phyloP scores from a whole-genome alignment of 1,140 invertebrate species.

The Whitmania pigra region DNA sequence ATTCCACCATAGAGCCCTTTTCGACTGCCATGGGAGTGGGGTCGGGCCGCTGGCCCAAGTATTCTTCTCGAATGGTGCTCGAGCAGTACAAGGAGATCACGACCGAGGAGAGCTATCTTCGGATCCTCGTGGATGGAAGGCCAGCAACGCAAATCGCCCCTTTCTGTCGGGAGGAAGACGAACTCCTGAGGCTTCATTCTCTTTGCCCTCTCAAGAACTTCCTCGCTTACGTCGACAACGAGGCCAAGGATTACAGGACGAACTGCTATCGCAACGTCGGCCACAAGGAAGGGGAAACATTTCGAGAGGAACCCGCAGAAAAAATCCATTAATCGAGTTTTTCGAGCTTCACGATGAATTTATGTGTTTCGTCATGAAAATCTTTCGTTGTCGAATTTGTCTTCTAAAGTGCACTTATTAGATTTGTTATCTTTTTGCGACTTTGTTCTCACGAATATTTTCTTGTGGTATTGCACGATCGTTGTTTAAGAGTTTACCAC shows the following conservation, averaged over 20 bases:
- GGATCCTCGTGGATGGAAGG: constrained; percentile 69
- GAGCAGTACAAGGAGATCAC: constrained; percentile 48
- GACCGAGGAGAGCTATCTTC: constrained; percentile 52
- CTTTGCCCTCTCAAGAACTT: constrained; percentile 38
- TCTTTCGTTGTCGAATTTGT: too few species aligned
- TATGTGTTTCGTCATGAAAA: too few species aligned
- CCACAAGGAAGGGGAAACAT: too few species aligned
- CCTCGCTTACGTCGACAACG: constrained; percentile 32
- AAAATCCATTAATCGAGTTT: too few species aligned
- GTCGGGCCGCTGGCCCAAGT: constrained; percentile 52
- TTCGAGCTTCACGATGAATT: too few species aligned
- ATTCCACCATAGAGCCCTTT: constrained; percentile 71
- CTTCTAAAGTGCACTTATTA: too few species aligned
- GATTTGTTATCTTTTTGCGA: too few species aligned
- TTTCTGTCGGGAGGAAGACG: constrained; percentile 52
- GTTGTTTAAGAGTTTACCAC: too few species aligned
- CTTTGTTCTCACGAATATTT: too few species aligned
- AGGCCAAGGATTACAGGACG: constrained; percentile 13
- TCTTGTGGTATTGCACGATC: too few species aligned
- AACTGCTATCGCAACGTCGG: background rate
- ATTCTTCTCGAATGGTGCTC: constrained; percentile 69
- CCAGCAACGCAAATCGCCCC: constrained; percentile 66
- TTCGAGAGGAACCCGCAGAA: too few species aligned
- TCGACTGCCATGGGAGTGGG: constrained; percentile 61
- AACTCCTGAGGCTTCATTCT: constrained; percentile 13